A percentile compares a stretch with the other conserved stretches of the same genome.
These are phyloP conservation scores for Agonopterix subpropinquella DNA, from an alignment of 2,888 invertebrate genomes.

Conservation along the genomic window DNA sequence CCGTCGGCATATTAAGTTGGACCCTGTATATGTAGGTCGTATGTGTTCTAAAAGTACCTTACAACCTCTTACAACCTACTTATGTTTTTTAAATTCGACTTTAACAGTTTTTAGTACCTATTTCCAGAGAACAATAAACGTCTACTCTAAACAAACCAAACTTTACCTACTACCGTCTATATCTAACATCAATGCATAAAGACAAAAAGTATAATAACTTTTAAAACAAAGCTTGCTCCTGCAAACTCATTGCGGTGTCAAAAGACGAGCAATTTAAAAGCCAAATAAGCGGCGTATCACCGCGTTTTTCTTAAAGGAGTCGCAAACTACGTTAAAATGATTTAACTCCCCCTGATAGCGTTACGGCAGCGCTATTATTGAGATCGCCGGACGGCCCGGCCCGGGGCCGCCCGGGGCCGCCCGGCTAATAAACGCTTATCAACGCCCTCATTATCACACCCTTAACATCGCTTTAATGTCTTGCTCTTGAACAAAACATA, in stretches of 20 bases:
- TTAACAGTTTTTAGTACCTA: too few species aligned
- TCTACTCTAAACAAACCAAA: too few species aligned
- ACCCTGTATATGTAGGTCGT: too few species aligned
- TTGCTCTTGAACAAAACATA: conserved; percentile 77
- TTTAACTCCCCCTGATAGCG: conserved; percentile 71
- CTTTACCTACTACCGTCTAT: too few species aligned
- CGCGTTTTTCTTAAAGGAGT: conserved; percentile 58
- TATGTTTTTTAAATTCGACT: too few species aligned
- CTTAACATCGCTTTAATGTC: conserved; percentile 76
- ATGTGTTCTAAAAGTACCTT: too few species aligned
- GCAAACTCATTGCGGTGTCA: conserved; percentile 25
- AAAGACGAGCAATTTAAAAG: conserved; percentile 46
- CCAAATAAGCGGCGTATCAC: conserved; percentile 52
- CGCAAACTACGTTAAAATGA: conserved; percentile 72
- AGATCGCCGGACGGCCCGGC: conserved; percentile 48
- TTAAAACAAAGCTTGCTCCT: conserved; percentile 30
- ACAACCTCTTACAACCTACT: too few species aligned
- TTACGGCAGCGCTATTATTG: conserved; percentile 53
- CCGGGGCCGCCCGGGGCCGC: conserved; percentile 35
- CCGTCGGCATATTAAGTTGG: too few species aligned
- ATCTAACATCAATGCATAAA: too few species aligned
- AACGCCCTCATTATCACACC: conserved; percentile 76
- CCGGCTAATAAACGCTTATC: conserved; percentile 75
- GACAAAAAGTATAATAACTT: conserved; percentile 30
- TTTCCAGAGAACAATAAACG: too few species aligned